These are phyloP conservation scores for Pluvialis apricaria DNA, from an alignment of 2,113 vertebrate species.

Conservation along the genomic window DNA sequence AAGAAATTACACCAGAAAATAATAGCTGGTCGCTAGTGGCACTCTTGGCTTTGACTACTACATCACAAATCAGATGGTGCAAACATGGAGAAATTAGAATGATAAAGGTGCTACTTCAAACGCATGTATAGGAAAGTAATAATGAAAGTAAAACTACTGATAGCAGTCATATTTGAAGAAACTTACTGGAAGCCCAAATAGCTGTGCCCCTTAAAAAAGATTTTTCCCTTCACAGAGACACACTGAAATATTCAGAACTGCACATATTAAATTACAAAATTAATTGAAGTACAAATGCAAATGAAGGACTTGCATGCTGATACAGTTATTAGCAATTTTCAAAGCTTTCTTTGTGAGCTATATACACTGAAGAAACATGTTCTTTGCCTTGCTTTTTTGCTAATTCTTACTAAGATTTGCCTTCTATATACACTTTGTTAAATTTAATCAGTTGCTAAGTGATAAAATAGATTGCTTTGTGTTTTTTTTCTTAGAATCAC, in stretches of 20 bases:
- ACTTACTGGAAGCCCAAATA: neutral
- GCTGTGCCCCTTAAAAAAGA: neutral
- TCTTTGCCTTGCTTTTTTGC: neutral
- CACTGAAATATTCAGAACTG: neutral
- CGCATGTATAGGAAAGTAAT: neutral
- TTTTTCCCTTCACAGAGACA: neutral
- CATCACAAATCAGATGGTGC: neutral
- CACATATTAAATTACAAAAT: conserved; percentile 36
- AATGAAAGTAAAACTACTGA: neutral
- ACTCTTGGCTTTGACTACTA: neutral
- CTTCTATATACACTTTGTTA: neutral
- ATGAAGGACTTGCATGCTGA: neutral
- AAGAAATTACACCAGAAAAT: neutral
- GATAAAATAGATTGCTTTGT: neutral
- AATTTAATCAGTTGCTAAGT: neutral
- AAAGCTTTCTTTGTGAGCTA: neutral
- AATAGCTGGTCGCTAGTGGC: neutral
- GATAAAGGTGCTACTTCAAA: neutral
- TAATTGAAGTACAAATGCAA: conserved; percentile 30
- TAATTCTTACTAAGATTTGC: neutral
- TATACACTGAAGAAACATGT: neutral
- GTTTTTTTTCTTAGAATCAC: neutral
- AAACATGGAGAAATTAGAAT: neutral
- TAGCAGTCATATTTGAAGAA: neutral
- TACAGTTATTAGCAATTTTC: conserved; percentile 15